A percentile compares a stretch with the other conserved stretches of the same genome.
phyloP scores from a whole-genome alignment of 2,888 invertebrate genomes.

The Stramonita haemastoma region DNA sequence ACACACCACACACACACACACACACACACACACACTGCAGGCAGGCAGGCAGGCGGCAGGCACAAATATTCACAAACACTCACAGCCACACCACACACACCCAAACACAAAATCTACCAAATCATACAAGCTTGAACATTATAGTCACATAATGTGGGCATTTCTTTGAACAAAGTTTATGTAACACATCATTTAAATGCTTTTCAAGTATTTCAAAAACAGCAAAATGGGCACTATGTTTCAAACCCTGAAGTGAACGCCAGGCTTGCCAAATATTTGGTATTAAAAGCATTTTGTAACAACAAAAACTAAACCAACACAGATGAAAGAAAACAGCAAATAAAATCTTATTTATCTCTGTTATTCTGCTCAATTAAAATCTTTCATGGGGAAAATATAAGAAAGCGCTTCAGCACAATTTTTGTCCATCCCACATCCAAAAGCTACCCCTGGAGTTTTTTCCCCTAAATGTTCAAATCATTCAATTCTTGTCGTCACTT shows the following conservation, averaged over 20 bases:
- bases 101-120: not conserved
- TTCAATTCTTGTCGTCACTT: too few species aligned
- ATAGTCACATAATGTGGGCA: not conserved
- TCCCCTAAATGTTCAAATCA: too few species aligned
- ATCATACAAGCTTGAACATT: not conserved
- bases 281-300: not conserved
- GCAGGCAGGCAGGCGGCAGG: too few species aligned
- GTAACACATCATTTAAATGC: not conserved
- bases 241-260: slow-evolving; percentile 14
- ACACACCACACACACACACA: not conserved
- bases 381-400: too few species aligned
- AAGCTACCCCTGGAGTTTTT: too few species aligned
- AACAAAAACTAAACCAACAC: not conserved
- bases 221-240: not conserved
- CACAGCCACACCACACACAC: not conserved
- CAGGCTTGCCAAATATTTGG: not conserved
- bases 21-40: not conserved
- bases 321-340: too few species aligned
- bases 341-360: not conserved
- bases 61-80: not conserved
- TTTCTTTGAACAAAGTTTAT: not conserved
- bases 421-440: too few species aligned
- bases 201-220: not conserved
- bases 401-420: too few species aligned
- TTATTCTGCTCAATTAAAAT: not conserved